phyloP scores from a whole-genome alignment of 53 echinoderm and acorn worm genomes.

The Glandiceps talaboti region DNA sequence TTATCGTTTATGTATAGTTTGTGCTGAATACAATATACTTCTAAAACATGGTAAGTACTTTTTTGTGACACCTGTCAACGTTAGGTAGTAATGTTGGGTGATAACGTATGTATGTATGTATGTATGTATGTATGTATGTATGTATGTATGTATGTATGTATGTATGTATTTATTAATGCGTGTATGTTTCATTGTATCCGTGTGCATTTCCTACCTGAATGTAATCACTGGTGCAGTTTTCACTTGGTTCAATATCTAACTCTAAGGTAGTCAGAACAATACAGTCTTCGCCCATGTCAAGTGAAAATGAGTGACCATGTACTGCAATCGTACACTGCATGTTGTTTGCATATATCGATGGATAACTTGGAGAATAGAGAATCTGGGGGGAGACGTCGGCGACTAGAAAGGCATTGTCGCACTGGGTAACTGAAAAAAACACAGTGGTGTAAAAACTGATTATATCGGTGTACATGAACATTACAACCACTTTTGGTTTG shows the following conservation, averaged over 20 bases:
- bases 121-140: neutral
- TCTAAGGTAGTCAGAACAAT: neutral
- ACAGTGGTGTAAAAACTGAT: too few relatives aligned
- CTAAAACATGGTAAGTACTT: too few relatives aligned
- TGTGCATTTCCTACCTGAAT: neutral
- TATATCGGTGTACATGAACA: too few relatives aligned
- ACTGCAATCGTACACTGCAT: neutral
- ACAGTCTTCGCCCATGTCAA: neutral
- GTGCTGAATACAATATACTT: too few relatives aligned
- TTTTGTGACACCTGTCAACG: too few relatives aligned
- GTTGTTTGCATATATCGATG: neutral
- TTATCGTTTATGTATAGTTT: too few relatives aligned
- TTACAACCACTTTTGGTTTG: too few relatives aligned
- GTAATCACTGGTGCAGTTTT: neutral
- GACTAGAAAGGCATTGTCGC: neutral
- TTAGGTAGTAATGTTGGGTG: too few relatives aligned
- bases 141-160: neutral
- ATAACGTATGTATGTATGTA: neutral
- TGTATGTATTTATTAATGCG: neutral
- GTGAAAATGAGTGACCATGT: neutral
- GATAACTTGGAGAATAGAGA: neutral
- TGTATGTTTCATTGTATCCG: neutral
- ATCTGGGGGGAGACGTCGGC: neutral
- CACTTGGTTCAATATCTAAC: neutral
- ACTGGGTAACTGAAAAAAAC: neutral